Evolutionary conservation across 2,113 vertebrate species (phyloP), one percentile per base, ranked within the genome.

Genomic region (Arothron firmamentum): DNA sequence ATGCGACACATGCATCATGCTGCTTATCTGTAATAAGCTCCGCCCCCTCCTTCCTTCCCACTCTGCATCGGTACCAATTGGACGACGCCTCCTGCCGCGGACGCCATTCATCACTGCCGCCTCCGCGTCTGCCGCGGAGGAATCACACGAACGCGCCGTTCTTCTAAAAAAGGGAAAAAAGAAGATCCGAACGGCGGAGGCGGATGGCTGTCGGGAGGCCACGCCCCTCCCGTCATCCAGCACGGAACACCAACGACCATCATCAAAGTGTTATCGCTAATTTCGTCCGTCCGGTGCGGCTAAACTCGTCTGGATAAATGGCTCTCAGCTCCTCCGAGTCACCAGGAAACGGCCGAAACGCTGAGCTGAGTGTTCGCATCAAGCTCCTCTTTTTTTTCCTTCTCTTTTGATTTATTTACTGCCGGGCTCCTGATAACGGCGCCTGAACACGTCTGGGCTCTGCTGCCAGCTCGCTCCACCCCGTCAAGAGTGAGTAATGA

Each of bases 401-500:
- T 0, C 71, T 1, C 8, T 11, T 11, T 10, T 25, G 14, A 25
- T 56, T 54, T 63, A 74, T 62, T 79, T 70, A 50, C 56, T 51
- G 18, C 3, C 19, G 28, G 53, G 11, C 20, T 5, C 70, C 65
- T 48, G 67, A 67, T 56, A 68, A 57, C 62, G 53, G 59, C 53
- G 62, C 28, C 72, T 20, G 55, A 72, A 66, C 72, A 73, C 63
- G 70, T 38, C 70, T 46, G 67, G 77, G 70, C 53, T 31, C 52
- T 61, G 71, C 72, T 57, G 76, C 65, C 59, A 68, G 78, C 78
- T 87, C 75, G 74, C 67, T 72, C 74, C 78, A 82, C 77, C 77
- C 78, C 79, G 83, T 85, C 85, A 82, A 82, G 56, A 85, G 79
- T 88, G 88, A 88, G 79, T 85, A 86, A 87, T 87, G 83, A 87